Evolutionary conservation across 2,888 invertebrate genomes (phyloP).

Genomic region (Megamerina dolium): DNA sequence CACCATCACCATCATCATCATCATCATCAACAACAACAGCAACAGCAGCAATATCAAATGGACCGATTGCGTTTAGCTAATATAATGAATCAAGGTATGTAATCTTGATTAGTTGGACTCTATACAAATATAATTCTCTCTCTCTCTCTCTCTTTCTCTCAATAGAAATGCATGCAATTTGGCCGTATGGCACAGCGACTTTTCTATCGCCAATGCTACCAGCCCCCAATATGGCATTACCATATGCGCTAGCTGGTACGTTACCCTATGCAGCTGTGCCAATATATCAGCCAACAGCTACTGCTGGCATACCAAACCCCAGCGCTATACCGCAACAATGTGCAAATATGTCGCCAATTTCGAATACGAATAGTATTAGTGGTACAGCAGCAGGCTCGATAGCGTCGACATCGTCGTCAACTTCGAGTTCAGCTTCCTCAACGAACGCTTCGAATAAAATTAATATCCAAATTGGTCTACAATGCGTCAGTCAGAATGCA

Average conservation of each 20-base stretch:
- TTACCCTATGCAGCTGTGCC: slow-evolving; percentile 29
- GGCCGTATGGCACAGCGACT: slow-evolving; percentile 35
- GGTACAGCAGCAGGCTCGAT: slow-evolving; percentile 11
- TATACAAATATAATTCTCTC: background rate
- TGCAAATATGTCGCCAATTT: slow-evolving; percentile 17
- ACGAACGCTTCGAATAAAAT: slow-evolving; percentile 30
- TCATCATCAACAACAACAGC: no score
- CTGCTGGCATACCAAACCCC: no score
- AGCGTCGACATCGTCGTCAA: slow-evolving; percentile 7
- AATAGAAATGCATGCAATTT: slow-evolving; percentile 32
- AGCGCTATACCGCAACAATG: slow-evolving; percentile 19
- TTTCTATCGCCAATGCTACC: slow-evolving; percentile 32
- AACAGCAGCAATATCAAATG: slow-evolving; percentile 27
- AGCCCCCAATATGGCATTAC: slow-evolving; percentile 28
- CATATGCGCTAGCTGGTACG: slow-evolving; percentile 26
- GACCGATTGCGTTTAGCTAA: slow-evolving; percentile 31
- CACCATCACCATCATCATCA: no score
- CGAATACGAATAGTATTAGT: slow-evolving; percentile 13
- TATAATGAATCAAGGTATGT: slow-evolving; percentile 31
- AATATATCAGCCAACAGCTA: slow-evolving; percentile 24
- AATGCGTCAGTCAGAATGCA: slow-evolving; percentile 31
- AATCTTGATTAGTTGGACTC: background rate
- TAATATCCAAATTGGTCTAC: slow-evolving; percentile 32
- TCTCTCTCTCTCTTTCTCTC: no score
- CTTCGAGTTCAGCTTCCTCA: slow-evolving; percentile 7